Evolutionary conservation across 2,797 vertebrate genomes (phyloP), one percentile per base, ranked within the genome.

Genomic region (Paedocypris micromegethes): DNA sequence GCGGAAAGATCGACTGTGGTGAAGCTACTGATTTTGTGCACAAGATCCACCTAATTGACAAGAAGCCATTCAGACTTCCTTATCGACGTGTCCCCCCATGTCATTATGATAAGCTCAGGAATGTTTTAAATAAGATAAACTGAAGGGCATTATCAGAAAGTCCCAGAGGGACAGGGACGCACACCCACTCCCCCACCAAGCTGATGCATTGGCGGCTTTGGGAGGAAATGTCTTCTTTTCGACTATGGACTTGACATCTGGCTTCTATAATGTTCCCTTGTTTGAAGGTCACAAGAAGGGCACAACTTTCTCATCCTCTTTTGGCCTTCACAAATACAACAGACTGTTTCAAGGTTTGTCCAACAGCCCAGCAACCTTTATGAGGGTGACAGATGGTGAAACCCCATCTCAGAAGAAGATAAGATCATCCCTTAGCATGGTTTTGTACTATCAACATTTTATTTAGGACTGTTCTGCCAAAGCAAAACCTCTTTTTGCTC

Each of bases 361-460:
- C 3, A 41, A 55, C 41, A 55, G 53, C 2, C 39, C 53, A 9
- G 8, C 6, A 6, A 55, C 39, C 4, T 55, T 55, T 40, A 41
- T 41, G 53, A 4, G 8, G 2, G n/a, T 55, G 53, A 55, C 37
- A 7, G 52, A 54, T 40, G 38, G 52, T 0, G 4, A 38, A 3
- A 55, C 38, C 5, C 39, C 54, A 41, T 56, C 8, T 4, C 52
- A 54, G 2, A 54, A 40, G 5, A 43, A 56, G 42, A 56, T 42
- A 4, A 3, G 55, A 57, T 44, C n/a, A 1, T 58, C 23, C 5
- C 39, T 44, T 2, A 42, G 5, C 23, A 44, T 58, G 42, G 56
- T 58, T 2, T 4, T 58, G 7, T 44, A 58, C 42, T 58, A 44
- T 3, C 56, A 70, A 44, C 5, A 58, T 23, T 58, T 58, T 58